These are phyloP conservation scores for Macheiramphus alcinus DNA, from an alignment of 2,113 vertebrate genomes.

Conservation along the genomic window DNA sequence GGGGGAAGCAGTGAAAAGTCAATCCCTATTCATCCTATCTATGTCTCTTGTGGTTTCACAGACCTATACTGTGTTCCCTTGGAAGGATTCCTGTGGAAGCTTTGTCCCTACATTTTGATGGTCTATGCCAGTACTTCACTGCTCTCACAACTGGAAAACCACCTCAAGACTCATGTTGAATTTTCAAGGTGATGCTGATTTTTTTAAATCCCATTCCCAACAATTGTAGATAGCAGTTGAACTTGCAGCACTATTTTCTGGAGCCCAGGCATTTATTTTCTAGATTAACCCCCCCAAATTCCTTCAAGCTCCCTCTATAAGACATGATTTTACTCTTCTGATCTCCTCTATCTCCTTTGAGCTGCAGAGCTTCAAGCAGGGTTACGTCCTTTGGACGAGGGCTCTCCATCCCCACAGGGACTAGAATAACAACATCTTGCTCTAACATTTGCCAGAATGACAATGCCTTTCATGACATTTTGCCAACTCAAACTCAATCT, in stretches of 20 bases:
- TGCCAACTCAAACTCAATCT: background rate
- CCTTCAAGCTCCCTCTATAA: background rate
- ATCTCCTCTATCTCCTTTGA: background rate
- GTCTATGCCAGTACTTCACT: background rate
- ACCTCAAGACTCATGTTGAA: background rate
- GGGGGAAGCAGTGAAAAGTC: background rate
- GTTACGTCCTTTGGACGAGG: background rate
- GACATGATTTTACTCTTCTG: background rate
- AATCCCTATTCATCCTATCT: rapidly evolving
- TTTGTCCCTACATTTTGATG: background rate
- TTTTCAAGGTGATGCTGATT: background rate
- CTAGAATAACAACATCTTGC: background rate
- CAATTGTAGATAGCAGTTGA: background rate
- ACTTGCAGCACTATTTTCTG: background rate
- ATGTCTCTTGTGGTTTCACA: background rate
- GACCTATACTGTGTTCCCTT: background rate
- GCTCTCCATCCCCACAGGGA: background rate
- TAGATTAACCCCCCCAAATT: background rate
- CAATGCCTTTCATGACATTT: background rate
- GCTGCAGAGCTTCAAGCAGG: background rate
- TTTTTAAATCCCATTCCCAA: background rate
- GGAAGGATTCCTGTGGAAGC: background rate
- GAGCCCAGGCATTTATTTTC: background rate
- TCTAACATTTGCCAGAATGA: background rate
- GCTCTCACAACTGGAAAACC: background rate